Evolutionary conservation across 2,113 vertebrate genomes (phyloP).

Genomic region (Sceloporus tristichus): DNA sequence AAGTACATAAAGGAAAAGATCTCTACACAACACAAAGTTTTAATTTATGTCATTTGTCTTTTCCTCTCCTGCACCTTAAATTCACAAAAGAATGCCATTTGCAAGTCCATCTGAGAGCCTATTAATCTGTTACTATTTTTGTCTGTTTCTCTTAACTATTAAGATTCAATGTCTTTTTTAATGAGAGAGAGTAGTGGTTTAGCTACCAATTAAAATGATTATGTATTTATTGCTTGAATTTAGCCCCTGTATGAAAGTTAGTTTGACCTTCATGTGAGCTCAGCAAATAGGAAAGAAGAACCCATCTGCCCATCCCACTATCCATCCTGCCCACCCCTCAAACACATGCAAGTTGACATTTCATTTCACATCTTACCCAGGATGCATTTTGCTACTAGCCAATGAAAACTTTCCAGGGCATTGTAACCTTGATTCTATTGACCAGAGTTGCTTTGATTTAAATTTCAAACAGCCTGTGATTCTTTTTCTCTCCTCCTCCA

Average conservation of each 20-base stretch:
- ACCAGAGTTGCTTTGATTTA: conserved; percentile 78
- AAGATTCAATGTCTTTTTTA: not conserved
- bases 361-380: conserved; percentile 58
- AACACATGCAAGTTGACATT: conserved; percentile 47
- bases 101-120: too few species aligned
- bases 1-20: too few species aligned
- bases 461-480: conserved; percentile 82
- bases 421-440: conserved; percentile 75
- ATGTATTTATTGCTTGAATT: not conserved
- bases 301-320: conserved; percentile 1
- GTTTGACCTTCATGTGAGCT: conserved; percentile 1
- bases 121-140: too few species aligned
- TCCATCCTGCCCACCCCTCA: conserved; percentile 22
- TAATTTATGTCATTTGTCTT: too few species aligned
- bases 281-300: not conserved
- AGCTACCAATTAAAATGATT: conserved; percentile 15
- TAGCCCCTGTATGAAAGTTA: not conserved
- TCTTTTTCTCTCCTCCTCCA: conserved; percentile 74
- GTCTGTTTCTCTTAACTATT: not conserved
- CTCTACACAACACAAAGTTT: too few species aligned
- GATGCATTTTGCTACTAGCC: conserved; percentile 41
- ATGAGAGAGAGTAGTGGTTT: not conserved
- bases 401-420: conserved; percentile 63
- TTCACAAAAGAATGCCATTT: too few species aligned
- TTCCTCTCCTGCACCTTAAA: too few species aligned